These are phyloP conservation scores for Ceyx cyanopectus DNA, from an alignment of 2,113 vertebrate species.

Conservation along the genomic window DNA sequence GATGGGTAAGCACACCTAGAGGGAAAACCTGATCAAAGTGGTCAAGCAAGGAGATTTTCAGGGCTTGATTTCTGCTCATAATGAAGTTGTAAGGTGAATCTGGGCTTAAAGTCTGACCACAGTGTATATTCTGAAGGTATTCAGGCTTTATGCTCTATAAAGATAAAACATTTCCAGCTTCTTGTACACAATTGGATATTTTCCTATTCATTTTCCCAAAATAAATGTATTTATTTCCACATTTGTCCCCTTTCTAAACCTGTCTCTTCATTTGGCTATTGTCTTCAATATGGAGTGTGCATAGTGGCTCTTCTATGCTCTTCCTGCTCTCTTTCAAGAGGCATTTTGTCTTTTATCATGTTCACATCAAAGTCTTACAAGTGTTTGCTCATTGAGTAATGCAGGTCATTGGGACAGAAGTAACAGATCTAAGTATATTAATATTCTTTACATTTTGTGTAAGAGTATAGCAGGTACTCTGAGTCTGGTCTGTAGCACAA, in stretches of 20 bases:
- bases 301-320: neutral
- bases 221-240: neutral
- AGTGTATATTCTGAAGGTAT: neutral
- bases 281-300: neutral
- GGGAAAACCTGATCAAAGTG: neutral
- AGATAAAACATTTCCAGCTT: neutral
- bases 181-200: neutral
- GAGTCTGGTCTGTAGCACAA: slow-evolving; percentile 11
- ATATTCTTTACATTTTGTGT: neutral
- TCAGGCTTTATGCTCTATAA: neutral
- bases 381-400: slow-evolving; percentile 8
- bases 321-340: neutral
- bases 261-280: neutral
- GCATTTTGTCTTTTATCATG: neutral
- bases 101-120: neutral
- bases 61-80: neutral
- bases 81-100: neutral
- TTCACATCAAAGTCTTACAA: slow-evolving; percentile 10
- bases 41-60: neutral
- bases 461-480: neutral
- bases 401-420: neutral
- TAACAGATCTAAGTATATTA: neutral
- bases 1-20: neutral
- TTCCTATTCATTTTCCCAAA: neutral
- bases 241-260: neutral